Evolutionary conservation across 2,113 vertebrate genomes (phyloP), one percentile per base, ranked within the genome.

Genomic region (Proteles cristata): DNA sequence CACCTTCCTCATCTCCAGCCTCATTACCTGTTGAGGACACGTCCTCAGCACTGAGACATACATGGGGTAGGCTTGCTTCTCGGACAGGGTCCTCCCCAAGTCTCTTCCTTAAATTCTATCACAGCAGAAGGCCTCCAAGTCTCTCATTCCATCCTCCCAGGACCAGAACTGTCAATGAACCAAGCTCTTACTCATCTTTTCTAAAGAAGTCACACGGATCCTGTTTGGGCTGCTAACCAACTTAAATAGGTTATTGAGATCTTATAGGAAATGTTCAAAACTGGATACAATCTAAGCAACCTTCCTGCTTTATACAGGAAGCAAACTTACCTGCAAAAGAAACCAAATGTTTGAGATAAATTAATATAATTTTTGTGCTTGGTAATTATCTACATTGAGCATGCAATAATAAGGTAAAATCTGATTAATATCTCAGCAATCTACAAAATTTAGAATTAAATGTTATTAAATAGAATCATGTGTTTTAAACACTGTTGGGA

Each of bases 241-340:
- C 48, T 93, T 69, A 69, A 82, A 48, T 15, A 93, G 66, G 39
- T 43, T 93, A 95, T 66, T 87, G 65, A 93, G 10, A 90, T 91
- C 15, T 43, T 39, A 80, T 17, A 55, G 73, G 63, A 92, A 39
- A 48, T 48, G 88, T 85, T 91, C 87, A 83, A 94, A 76, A 23
- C 43, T 85, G 68, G 31, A 77, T 28, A 58, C 33, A 91, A 55
- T 79, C n/a, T 90, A 93, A 74, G 26, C 16, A 68, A 33, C 9
- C 25, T 82, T 79, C 45, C 33, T 93, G 71, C n/a, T 96, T 88
- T 80, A 68, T 31, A 50, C 0, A 65, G 63, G 65, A 92, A 63
- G 74, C 82, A 95, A 96, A 93, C 68, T 84, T 93, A 93, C 77
- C 45, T 88, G 4, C 23, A 76, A 76, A 93, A 83, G 73, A 43